These are phyloP conservation scores for Amphibalanus amphitrite DNA, from an alignment of 1,140 invertebrate species.

Conservation along the genomic window DNA sequence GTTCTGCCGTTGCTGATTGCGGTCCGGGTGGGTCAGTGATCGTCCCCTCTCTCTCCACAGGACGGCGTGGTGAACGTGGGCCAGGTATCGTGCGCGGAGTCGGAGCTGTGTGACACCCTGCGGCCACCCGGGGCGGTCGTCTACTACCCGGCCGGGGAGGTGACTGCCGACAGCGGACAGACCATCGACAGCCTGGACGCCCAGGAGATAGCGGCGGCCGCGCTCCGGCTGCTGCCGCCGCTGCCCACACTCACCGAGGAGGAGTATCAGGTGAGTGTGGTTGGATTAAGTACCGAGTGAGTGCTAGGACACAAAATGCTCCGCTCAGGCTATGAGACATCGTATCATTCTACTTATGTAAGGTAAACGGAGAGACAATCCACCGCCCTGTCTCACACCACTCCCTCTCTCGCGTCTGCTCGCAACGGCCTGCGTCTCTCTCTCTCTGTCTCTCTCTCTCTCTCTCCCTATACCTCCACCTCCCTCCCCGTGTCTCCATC, in stretches of 20 bases:
- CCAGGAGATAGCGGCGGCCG: conserved; percentile 16
- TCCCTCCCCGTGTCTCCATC: background rate
- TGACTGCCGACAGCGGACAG: conserved; percentile 23
- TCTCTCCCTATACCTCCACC: background rate
- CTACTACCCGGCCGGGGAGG: conserved; percentile 28
- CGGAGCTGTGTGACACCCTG: conserved; percentile 31
- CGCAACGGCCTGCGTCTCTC: no score
- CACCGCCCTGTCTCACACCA: no score
- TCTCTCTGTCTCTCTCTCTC: no score
- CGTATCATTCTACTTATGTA: no score
- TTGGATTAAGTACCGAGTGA: no score
- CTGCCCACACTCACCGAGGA: conserved; percentile 22
- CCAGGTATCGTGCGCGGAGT: conserved; percentile 26
- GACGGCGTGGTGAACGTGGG: conserved; percentile 38
- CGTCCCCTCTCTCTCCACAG: conserved; percentile 22
- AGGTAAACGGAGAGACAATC: no score
- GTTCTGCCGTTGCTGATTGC: no score
- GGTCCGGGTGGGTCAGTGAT: no score
- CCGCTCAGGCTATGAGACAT: no score
- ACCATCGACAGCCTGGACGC: conserved; percentile 23
- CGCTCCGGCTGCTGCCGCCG: conserved; percentile 25
- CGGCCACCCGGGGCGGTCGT: conserved; percentile 28
- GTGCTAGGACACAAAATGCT: no score
- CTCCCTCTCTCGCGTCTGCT: no score
- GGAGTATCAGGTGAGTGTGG: conserved; percentile 19